These are phyloP conservation scores for Venusia cambrica DNA, from an alignment of 2,888 invertebrate species.

Conservation along the genomic window DNA sequence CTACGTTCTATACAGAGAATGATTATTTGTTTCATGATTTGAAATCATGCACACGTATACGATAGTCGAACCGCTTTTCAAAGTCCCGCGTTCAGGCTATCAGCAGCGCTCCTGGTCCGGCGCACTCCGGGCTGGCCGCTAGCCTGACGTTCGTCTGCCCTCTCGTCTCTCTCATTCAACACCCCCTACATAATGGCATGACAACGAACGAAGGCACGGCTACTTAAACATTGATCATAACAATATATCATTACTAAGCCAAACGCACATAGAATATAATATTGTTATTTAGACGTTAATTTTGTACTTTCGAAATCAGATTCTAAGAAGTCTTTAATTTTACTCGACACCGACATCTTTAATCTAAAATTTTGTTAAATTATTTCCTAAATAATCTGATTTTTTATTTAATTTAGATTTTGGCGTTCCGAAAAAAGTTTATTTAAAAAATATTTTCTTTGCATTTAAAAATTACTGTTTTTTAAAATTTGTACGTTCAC, in stretches of 20 bases:
- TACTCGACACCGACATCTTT: conserved; percentile 72
- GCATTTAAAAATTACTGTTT: conserved; percentile 67
- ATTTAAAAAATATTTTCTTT: conserved; percentile 79
- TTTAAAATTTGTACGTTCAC: conserved; percentile 78
- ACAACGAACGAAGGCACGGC: conserved; percentile 79
- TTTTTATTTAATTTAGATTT: conserved; percentile 73
- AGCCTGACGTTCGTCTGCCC: conserved; percentile 17
- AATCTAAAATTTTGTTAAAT: conserved; percentile 59
- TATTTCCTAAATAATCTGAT: conserved; percentile 77
- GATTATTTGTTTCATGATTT: conserved; percentile 72
- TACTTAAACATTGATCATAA: conserved; percentile 69
- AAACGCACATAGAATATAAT: conserved; percentile 74
- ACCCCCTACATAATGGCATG: conserved; percentile 45
- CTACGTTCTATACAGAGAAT: conserved; percentile 77
- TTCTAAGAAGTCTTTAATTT: conserved; percentile 78
- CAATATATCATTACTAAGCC: conserved; percentile 55
- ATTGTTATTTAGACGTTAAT: conserved; percentile 71
- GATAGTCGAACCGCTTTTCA: conserved; percentile 75
- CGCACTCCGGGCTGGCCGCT: not conserved
- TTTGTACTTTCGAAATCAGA: conserved; percentile 81
- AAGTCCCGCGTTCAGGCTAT: conserved; percentile 64
- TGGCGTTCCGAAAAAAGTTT: conserved; percentile 80
- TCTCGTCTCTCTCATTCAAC: conserved; percentile 29
- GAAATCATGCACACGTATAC: conserved; percentile 78
- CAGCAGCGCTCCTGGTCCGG: conserved; percentile 40